These are phyloP conservation scores for Sebastes hubbsi DNA, from an alignment of 2,797 vertebrate species.

Conservation along the genomic window DNA sequence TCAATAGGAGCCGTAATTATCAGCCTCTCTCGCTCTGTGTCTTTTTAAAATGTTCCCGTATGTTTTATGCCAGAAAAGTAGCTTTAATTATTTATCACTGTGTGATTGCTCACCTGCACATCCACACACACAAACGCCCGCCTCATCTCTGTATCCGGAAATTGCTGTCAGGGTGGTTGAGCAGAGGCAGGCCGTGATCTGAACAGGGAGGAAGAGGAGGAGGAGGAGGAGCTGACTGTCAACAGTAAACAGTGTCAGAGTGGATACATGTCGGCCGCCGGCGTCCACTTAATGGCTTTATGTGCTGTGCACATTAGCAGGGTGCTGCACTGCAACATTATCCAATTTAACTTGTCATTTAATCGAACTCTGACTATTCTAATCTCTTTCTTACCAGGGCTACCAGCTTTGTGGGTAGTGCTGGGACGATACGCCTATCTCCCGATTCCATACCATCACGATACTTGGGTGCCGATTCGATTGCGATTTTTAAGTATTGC, in stretches of 20 bases:
- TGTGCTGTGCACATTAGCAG: constrained; percentile 36
- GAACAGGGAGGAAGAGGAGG: constrained; percentile 1
- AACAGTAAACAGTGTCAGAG: constrained; percentile 38
- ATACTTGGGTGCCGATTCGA: no score
- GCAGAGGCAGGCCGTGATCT: constrained; percentile 37
- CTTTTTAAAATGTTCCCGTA: constrained; percentile 26
- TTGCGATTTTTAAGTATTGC: no score
- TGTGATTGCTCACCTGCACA: constrained; percentile 20
- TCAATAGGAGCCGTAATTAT: constrained; percentile 62
- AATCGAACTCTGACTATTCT: not conserved
- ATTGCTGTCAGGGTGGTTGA: constrained; percentile 47
- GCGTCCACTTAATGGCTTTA: constrained; percentile 24
- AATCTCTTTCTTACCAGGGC: not conserved
- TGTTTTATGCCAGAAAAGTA: constrained; percentile 39
- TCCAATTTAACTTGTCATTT: not conserved
- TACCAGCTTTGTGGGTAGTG: accelerated
- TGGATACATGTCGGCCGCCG: not conserved
- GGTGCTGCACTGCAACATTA: not conserved
- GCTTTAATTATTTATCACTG: constrained; percentile 57
- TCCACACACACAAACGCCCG: not conserved
- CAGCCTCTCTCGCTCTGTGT: constrained; percentile 27
- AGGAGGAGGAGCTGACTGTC: constrained; percentile 36
- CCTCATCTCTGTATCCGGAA: constrained; percentile 48
- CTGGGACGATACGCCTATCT: accelerated
- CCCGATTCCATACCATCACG: no score